A percentile compares a stretch with the other conserved stretches of the same genome.
phyloP scores from a whole-genome alignment of 2,888 invertebrate genomes.

The Nemurella pictetii region DNA sequence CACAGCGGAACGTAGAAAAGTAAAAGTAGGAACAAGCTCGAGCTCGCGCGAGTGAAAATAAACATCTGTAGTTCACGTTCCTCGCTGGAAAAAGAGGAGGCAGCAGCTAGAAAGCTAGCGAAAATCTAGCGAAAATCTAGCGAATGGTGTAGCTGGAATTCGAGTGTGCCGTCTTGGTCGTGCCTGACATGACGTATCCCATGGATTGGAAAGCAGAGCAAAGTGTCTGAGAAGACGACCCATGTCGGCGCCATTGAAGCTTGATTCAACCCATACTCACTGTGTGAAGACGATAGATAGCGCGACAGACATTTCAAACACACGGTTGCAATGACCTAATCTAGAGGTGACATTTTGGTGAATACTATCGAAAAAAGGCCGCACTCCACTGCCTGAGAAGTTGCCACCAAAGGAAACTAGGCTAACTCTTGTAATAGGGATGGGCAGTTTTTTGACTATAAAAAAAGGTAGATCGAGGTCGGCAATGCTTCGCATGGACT shows the following conservation, averaged over 20 bases:
- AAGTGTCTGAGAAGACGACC: neutral
- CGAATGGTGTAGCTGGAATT: too few species aligned
- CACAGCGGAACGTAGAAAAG: too few species aligned
- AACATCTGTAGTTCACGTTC: too few species aligned
- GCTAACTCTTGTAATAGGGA: conserved; percentile 37
- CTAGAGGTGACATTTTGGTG: neutral
- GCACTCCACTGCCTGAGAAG: conserved; percentile 27
- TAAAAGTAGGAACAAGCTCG: too few species aligned
- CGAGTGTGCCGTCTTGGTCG: too few species aligned
- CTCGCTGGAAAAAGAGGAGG: too few species aligned
- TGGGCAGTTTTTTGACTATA: conserved; percentile 36
- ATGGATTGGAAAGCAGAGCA: neutral
- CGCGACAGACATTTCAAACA: too few species aligned
- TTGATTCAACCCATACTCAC: neutral
- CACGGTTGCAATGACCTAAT: too few species aligned
- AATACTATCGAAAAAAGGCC: neutral
- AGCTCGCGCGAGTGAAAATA: too few species aligned
- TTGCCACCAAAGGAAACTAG: conserved; percentile 20
- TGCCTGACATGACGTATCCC: neutral
- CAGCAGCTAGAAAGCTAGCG: too few species aligned
- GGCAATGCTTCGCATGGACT: conserved; percentile 28
- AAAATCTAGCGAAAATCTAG: too few species aligned
- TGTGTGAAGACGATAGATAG: too few species aligned
- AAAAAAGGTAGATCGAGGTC: conserved; percentile 36
- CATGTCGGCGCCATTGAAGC: neutral